Base-by-base conservation (phyloP, 2,797 vertebrate species). In the Eleutherodactylus coqui region DNA sequence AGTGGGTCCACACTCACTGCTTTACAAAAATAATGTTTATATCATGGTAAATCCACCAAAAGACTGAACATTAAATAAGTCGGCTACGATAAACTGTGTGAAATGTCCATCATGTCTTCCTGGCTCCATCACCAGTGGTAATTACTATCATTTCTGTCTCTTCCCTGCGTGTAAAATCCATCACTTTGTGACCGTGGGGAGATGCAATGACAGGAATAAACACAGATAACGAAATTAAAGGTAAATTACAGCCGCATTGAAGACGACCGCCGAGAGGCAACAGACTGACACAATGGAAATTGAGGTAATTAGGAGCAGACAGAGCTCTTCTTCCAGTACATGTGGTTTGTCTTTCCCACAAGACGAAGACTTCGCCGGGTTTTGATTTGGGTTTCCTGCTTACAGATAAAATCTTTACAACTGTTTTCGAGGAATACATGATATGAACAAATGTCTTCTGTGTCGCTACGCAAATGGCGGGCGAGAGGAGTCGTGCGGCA, bases 181-280 rank as follows among this genome's bases (percentile, higher is more conserved):
- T 70, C 24, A 86, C 58, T 29, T 81, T 38, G 19, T 32, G 5
- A 69, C 32, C 24, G 47, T 27, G 4, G 29, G 81, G 55, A 43
- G 17, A 72, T 45, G 19, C 47, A 58, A 77, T 45, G 34, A 34
- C 58, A 76, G 36, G 43, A 51, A 77, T 34, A 79, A 75, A 38
- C 47, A 43, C 9, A 67, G 41, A 76, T 86, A 82, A 73, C 38
- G 21, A 60, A 70, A 75, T 75, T 53, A 75, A 83, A 83, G 53
- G 49, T 41, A 36, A 83, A 41, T 58, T 75, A 32, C 51, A 83
- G 43, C 27, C 34, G 32, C 51, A 29, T 27, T 58, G 72, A 43
- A 60, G 70, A 75, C 21, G 8, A 53, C 51, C 27, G 41, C 45
- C 41, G 60, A 75, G 27, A 55, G 75, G 75, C 75, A 55, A 58